Conservation (phyloP, 2,113 vertebrate genomes). For the Pica pica region DNA sequence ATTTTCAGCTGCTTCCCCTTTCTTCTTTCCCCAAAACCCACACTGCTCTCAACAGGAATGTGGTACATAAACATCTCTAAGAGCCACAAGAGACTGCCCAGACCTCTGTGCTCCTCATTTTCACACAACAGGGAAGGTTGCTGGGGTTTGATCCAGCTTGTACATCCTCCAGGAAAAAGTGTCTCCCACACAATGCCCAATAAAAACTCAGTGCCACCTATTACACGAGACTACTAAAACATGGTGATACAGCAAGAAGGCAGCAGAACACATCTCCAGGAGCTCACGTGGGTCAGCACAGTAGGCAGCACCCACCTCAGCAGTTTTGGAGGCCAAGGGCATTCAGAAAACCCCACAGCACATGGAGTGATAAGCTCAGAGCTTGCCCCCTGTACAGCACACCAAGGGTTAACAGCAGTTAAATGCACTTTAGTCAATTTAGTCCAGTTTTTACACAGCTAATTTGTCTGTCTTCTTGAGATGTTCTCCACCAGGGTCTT, state of each 20-base stretch:
- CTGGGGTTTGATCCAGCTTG: not conserved
- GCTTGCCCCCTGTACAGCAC: not conserved
- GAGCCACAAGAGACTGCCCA: not conserved
- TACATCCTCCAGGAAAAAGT: not conserved
- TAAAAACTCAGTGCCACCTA: not conserved
- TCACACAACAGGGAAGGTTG: not conserved
- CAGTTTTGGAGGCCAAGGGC: not conserved
- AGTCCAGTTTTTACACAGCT: not conserved
- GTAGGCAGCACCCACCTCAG: not conserved
- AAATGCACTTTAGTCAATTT: not conserved
- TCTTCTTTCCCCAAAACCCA: not conserved
- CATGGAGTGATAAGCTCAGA: fast-evolving
- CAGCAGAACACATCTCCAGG: not conserved
- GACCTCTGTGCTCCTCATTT: not conserved
- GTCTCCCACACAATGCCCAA: not conserved
- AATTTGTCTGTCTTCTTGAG: not conserved
- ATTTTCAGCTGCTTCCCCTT: not conserved
- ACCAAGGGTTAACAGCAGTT: not conserved
- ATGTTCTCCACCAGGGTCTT: not conserved
- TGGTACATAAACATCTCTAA: not conserved
- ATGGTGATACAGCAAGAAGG: fast-evolving
- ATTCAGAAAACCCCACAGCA: not conserved
- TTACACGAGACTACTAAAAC: not conserved
- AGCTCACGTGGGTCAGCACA: fast-evolving
- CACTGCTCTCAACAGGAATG: not conserved